Evolutionary conservation across 2,113 vertebrate genomes (phyloP).

Genomic region (Mirza zaza): DNA sequence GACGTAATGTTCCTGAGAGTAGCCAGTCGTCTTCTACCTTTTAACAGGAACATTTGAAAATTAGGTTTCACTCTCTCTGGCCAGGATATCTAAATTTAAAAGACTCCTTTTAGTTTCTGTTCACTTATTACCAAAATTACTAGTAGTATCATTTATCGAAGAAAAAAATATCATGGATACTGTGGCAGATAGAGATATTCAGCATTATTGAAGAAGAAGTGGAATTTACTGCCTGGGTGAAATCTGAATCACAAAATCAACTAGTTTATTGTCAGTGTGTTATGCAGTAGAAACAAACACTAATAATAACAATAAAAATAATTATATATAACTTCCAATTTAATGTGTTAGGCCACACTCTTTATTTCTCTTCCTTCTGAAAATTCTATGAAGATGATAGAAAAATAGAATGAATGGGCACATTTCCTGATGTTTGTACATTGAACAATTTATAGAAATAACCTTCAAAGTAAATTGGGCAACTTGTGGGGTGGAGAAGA

Average conservation of each 20-base stretch:
- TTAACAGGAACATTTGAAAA: background rate
- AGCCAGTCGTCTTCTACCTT: background rate
- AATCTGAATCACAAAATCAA: background rate
- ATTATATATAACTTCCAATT: background rate
- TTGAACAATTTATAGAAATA: background rate
- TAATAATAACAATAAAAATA: background rate
- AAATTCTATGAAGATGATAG: background rate
- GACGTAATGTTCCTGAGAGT: background rate
- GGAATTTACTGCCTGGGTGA: background rate
- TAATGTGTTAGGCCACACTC: background rate
- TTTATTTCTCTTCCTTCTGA: background rate
- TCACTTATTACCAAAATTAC: background rate
- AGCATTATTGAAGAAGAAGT: background rate
- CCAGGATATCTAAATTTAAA: background rate
- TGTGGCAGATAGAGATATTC: background rate
- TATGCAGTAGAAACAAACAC: background rate
- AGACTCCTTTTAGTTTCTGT: background rate
- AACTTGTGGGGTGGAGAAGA: background rate
- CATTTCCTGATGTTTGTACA: background rate
- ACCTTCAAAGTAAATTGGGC: background rate
- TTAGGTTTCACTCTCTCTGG: background rate
- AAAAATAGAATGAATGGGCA: background rate
- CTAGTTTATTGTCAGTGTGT: background rate
- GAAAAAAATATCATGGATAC: background rate
- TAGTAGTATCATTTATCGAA: background rate